Conservation (phyloP, 2,113 vertebrate species). For the Anolis sagrei region DNA sequence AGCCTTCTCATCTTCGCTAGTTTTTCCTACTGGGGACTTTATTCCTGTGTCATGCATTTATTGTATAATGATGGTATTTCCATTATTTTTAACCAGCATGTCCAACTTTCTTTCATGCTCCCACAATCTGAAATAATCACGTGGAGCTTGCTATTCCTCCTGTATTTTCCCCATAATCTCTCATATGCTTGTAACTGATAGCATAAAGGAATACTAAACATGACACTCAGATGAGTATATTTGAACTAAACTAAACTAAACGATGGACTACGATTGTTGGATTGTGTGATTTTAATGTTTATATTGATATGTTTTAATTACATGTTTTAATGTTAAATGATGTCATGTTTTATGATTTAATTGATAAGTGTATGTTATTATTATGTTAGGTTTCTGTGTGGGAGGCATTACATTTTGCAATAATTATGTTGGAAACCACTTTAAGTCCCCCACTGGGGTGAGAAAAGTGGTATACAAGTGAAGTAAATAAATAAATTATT, state of each 20-base stretch:
- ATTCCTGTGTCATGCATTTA: background rate
- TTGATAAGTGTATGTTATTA: too few species aligned
- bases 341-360: too few species aligned
- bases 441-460: too few species aligned
- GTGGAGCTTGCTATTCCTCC: background rate
- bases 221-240: background rate
- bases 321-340: too few species aligned
- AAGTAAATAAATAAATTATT: too few species aligned
- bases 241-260: background rate
- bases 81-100: background rate
- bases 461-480: too few species aligned
- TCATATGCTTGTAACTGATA: background rate
- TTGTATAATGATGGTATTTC: background rate
- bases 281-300: too few species aligned
- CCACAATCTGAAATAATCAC: background rate
- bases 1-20: background rate
- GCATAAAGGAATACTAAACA: background rate
- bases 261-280: too few species aligned
- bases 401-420: too few species aligned
- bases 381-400: too few species aligned
- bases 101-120: background rate
- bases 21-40: background rate
- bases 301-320: too few species aligned
- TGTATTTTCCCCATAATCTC: background rate
- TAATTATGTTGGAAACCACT: too few species aligned